phyloP scores from a whole-genome alignment of 1,140 invertebrate species.

The Aphelinus certus region DNA sequence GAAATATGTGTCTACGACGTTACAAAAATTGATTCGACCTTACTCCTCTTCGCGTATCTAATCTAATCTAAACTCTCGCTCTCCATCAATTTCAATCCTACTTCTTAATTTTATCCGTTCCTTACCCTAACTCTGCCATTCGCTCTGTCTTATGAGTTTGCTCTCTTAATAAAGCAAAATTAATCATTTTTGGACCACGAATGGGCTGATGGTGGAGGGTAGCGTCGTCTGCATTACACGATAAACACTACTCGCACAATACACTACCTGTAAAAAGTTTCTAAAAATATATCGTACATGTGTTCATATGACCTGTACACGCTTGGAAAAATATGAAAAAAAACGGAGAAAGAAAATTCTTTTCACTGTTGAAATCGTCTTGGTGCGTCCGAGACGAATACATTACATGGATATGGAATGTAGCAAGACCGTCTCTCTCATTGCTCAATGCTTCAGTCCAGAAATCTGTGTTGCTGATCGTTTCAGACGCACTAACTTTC shows the following conservation, averaged over 20 bases:
- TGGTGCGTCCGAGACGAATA: slow-evolving; percentile 4
- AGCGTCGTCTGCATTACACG: neutral
- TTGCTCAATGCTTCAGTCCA: neutral
- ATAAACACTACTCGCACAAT: neutral
- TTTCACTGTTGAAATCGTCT: slow-evolving; percentile 6
- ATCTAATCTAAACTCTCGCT: neutral
- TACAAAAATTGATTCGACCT: slow-evolving; percentile 23
- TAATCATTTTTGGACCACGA: no score
- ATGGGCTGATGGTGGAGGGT: neutral
- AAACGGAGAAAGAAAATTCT: slow-evolving; percentile 3
- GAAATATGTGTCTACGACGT: slow-evolving; percentile 8
- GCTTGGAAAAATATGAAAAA: slow-evolving; percentile 35
- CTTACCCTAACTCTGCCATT: neutral
- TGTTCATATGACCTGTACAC: slow-evolving; percentile 38
- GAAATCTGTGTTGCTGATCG: neutral
- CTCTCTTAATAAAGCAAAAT: no score
- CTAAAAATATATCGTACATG: slow-evolving; percentile 50
- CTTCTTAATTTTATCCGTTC: neutral
- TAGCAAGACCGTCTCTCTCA: slow-evolving; percentile 18
- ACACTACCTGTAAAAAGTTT: slow-evolving; percentile 43
- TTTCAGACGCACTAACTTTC: neutral
- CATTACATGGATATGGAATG: slow-evolving; percentile 32
- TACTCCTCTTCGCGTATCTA: slow-evolving; percentile 1
- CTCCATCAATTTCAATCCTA: neutral
- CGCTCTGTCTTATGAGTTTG: no score